Evolutionary conservation across 1,140 invertebrate genomes (phyloP), one percentile per base, ranked within the genome.

Genomic region (Achroia grisella): DNA sequence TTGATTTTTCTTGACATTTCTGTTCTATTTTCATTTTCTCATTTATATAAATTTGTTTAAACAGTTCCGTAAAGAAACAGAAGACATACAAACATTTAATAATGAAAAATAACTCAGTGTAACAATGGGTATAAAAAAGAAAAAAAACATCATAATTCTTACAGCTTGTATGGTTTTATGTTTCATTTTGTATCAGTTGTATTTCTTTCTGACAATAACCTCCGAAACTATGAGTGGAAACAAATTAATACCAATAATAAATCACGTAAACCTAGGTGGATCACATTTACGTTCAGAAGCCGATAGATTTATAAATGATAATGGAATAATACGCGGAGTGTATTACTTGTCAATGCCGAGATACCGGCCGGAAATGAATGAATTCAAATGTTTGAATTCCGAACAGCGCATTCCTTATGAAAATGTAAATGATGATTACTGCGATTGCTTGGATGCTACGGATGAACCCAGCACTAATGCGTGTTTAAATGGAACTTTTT

Each of bases 391-490:
- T 58, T 59, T 62, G 36, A 72, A 56, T 30, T 63, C 67, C 1
- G 56, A 73, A 12, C 62, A 75, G 42, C 49, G 39, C 9, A 73
- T 85, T 40, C 64, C 75, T 2, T 82, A 64, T 85, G 78, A 90
- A 6, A 90, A 90, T 73, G 87, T 98, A 3, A 98, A 98, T 73
- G 97, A 98, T 86, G 92, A 98, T 79, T 98, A 95, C 70, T 98
- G 97, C 87, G 97, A 98, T 81, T 98, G 97, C 86, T 64, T 74
- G 10, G 94, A 95, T 85, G 95, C 94, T 12, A 93, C 91, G 49
- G 97, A 98, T 82, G 97, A 98, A 80, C 96, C 96, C 15, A 90
- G 95, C 44, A 98, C 96, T 4, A 91, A 91, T 69, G 97, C 97
- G 11, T 98, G 97, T 81, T 71, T 88, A 0, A 92, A 93, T 83